Evolutionary conservation across 1,140 invertebrate species (phyloP).

Genomic region (Lordiphosa clarofinis): DNA sequence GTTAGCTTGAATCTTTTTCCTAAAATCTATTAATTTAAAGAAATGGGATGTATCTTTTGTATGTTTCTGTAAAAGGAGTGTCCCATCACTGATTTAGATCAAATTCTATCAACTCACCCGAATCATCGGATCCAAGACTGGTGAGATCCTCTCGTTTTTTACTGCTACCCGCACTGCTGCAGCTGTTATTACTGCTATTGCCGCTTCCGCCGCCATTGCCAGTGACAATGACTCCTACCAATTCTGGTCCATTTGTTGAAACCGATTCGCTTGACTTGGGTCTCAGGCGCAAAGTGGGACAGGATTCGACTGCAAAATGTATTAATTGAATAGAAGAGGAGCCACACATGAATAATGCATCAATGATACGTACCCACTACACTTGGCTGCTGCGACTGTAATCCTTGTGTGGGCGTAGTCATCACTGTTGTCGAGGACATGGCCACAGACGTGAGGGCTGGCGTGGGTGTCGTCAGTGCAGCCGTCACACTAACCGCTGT

Average conservation of each 20-base stretch:
- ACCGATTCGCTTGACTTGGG: constrained; percentile 65
- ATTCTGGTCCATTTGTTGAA: constrained; percentile 35
- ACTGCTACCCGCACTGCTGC: constrained; percentile 56
- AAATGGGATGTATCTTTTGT: too few species aligned
- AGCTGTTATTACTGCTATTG: constrained; percentile 47
- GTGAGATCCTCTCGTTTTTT: constrained; percentile 85
- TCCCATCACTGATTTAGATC: too few species aligned
- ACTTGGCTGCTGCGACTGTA: not conserved
- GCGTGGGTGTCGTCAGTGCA: constrained; percentile 50
- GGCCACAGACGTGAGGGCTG: constrained; percentile 39
- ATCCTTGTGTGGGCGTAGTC: constrained; percentile 4
- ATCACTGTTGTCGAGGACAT: constrained; percentile 18
- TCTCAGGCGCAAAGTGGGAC: constrained; percentile 56
- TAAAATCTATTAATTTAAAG: too few species aligned
- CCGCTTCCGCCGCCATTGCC: constrained; percentile 23
- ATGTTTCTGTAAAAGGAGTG: too few species aligned
- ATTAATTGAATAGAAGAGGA: not conserved
- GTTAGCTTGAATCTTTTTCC: too few species aligned
- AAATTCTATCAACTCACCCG: constrained; percentile 79
- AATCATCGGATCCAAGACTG: constrained; percentile 91
- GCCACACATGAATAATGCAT: not conserved
- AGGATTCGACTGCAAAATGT: constrained; percentile 51
- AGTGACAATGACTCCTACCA: constrained; percentile 27
- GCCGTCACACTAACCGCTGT: constrained; percentile 72
- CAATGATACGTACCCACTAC: too few species aligned